Evolutionary conservation across 2,113 vertebrate species (phyloP).

Genomic region (Nothobranchius furzeri): DNA sequence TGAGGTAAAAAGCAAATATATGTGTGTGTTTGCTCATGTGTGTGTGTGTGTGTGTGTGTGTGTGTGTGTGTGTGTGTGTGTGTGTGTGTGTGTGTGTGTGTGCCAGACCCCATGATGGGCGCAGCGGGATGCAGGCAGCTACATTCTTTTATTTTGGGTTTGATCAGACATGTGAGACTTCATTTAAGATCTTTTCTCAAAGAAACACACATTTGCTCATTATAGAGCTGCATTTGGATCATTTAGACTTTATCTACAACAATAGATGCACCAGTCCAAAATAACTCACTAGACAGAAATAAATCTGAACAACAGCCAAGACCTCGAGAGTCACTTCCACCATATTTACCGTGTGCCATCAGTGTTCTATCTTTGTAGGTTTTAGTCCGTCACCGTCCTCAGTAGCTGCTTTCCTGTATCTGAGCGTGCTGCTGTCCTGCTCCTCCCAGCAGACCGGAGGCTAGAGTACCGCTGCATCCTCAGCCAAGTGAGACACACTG

Average conservation of each 20-base stretch:
- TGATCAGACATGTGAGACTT: conserved; percentile 46
- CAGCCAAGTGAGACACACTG: conserved; percentile 53
- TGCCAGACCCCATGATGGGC: conserved; percentile 23
- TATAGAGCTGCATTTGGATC: conserved; percentile 29
- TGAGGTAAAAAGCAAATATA: neutral
- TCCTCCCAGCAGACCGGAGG: conserved; percentile 37
- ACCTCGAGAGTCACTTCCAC: conserved; percentile 22
- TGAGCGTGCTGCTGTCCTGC: conserved; percentile 25
- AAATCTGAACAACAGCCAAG: conserved; percentile 33
- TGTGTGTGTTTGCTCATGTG: neutral
- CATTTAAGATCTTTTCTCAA: conserved; percentile 1
- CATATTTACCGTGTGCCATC: conserved; percentile 34
- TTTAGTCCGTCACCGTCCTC: conserved; percentile 4
- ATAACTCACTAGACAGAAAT: conserved; percentile 27
- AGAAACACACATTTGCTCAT: conserved; percentile 22
- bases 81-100: conserved; percentile 3
- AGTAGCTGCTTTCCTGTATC: conserved; percentile 30
- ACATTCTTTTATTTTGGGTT: conserved; percentile 35
- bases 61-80: neutral
- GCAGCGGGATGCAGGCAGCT: conserved; percentile 33
- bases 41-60: too few relatives aligned
- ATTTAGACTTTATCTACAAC: neutral
- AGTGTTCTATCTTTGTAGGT: conserved; percentile 5
- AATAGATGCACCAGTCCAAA: conserved; percentile 3
- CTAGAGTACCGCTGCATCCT: conserved; percentile 30